A percentile compares a stretch with the other conserved stretches of the same genome.
Conservation (phyloP, 2,888 invertebrate species). For the Lymantria monacha region DNA sequence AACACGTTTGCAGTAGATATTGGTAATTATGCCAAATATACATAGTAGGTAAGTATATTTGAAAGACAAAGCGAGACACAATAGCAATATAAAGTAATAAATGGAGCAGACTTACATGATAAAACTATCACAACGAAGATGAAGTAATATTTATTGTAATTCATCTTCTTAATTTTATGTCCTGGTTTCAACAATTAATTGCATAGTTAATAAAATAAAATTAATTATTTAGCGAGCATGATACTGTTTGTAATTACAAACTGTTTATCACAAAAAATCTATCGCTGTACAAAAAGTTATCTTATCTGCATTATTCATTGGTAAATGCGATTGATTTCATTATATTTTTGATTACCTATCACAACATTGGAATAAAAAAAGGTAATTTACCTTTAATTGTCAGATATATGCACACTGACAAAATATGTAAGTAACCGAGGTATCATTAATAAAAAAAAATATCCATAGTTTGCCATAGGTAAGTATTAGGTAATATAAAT, state of each 20-base stretch:
- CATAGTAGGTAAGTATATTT: not conserved
- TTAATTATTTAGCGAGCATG: not conserved
- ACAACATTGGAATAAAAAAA: not conserved
- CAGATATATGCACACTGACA: no score
- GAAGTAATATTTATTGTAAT: not conserved
- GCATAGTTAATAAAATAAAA: not conserved
- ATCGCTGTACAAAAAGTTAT: slow-evolving; percentile 10
- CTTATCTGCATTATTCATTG: slow-evolving; percentile 38
- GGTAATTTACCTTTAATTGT: not conserved
- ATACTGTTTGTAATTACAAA: not conserved
- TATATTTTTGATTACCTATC: slow-evolving; percentile 28
- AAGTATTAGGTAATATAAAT: no score
- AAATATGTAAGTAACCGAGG: no score
- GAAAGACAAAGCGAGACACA: not conserved
- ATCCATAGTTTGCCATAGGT: no score
- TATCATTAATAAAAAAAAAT: no score
- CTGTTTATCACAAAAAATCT: slow-evolving; percentile 30
- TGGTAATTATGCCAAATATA: not conserved
- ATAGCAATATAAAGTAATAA: not conserved
- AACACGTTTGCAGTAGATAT: not conserved
- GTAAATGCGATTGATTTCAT: slow-evolving; percentile 47
- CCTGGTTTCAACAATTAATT: not conserved
- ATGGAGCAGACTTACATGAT: slow-evolving; percentile 15
- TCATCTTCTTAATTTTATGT: not conserved
- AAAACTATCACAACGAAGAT: slow-evolving; percentile 4